Conservation (phyloP, 2,797 vertebrate species). For the Characodon lateralis region DNA sequence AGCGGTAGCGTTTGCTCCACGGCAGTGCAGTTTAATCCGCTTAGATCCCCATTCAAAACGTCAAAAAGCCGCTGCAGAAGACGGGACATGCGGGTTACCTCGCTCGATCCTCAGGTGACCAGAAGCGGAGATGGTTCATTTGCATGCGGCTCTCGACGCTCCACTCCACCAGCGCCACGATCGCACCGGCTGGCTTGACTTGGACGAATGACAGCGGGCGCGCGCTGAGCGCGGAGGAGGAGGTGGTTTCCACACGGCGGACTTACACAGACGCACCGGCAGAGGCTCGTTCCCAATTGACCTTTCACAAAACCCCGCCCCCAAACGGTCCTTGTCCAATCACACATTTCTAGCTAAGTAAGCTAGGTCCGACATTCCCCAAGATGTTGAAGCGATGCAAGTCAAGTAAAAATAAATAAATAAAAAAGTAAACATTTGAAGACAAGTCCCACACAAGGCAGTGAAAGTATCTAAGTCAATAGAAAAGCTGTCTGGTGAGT, state of each 20-base stretch:
- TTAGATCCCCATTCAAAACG: slow-evolving; percentile 12
- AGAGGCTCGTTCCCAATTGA: slow-evolving; percentile 22
- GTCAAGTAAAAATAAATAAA: neutral
- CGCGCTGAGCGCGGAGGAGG: slow-evolving; percentile 46
- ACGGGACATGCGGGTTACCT: slow-evolving; percentile 19
- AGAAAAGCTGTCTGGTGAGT: neutral
- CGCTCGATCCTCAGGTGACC: slow-evolving; percentile 57
- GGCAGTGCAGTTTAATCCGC: slow-evolving; percentile 43
- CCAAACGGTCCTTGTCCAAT: no score
- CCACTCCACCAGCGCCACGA: slow-evolving; percentile 78
- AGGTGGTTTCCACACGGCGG: slow-evolving; percentile 78
- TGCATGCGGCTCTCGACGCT: slow-evolving; percentile 70
- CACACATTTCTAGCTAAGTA: no score
- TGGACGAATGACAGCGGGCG: slow-evolving; percentile 77
- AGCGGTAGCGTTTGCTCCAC: slow-evolving; percentile 31
- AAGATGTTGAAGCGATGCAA: neutral
- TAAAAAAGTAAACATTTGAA: no score
- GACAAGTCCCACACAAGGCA: neutral
- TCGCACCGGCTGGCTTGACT: slow-evolving; percentile 65
- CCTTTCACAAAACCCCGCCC: no score
- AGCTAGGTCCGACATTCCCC: no score
- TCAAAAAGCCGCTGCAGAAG: neutral
- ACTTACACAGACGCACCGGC: slow-evolving; percentile 63
- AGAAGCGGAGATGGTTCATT: slow-evolving; percentile 59
- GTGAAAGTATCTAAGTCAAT: neutral